Conservation (phyloP, 2,113 vertebrate species). For the Myiopsitta monachus region DNA sequence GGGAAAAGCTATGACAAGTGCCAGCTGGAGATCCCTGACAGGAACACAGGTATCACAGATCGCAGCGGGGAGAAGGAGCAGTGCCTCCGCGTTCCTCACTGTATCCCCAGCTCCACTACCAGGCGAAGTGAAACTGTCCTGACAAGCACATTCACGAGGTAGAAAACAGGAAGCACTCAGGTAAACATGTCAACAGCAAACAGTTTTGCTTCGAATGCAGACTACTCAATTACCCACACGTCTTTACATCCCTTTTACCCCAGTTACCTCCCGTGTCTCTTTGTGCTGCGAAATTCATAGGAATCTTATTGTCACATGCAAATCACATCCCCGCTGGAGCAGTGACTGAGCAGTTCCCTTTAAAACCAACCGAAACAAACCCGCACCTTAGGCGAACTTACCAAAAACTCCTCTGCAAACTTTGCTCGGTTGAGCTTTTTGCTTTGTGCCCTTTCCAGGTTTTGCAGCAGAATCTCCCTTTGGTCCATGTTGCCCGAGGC, state of each 20-base stretch:
- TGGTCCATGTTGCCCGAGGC: slow-evolving; percentile 73
- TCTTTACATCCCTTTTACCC: not conserved
- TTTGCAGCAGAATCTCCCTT: slow-evolving; percentile 68
- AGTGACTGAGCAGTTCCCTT: not conserved
- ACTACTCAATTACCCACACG: not conserved
- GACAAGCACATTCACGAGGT: not conserved
- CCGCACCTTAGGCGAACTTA: slow-evolving; percentile 34
- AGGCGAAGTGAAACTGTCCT: not conserved
- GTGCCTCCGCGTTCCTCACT: not conserved
- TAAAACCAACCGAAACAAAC: not conserved
- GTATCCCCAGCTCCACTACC: fast-evolving
- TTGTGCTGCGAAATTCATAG: not conserved
- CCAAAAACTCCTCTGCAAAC: slow-evolving; percentile 76
- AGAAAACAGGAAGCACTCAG: slow-evolving; percentile 47
- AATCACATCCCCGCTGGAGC: not conserved
- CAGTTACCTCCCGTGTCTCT: not conserved
- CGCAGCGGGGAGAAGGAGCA: not conserved
- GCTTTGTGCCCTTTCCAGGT: slow-evolving; percentile 60
- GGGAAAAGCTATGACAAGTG: not conserved
- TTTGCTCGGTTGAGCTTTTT: slow-evolving; percentile 66
- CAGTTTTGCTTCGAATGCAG: not conserved
- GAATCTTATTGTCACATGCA: not conserved
- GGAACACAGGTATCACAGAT: fast-evolving
- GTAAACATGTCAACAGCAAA: not conserved
- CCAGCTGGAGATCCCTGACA: fast-evolving